Conservation (phyloP, 2,888 invertebrate genomes). For the Sphaerophoria taeniata region DNA sequence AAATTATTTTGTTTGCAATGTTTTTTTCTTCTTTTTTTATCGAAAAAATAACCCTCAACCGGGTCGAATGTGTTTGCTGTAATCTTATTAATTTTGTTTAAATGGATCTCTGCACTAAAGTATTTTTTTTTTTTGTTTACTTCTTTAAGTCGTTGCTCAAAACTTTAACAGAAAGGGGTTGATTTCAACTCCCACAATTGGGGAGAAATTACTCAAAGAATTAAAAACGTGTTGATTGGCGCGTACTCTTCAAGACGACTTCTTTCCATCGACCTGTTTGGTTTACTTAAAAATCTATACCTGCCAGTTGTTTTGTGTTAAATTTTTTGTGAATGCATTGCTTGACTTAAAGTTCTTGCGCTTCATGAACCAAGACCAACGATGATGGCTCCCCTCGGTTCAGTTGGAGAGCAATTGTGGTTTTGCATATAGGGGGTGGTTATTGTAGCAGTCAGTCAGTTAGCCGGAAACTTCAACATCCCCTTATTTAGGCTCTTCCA, state of each 20-base stretch:
- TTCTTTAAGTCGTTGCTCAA: no score
- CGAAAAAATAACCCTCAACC: slow-evolving; percentile 8
- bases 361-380: neutral
- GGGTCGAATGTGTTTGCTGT: neutral
- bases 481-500: slow-evolving; percentile 64
- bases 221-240: no score
- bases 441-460: slow-evolving; percentile 72
- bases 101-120: no score
- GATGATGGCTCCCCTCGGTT: slow-evolving; percentile 23
- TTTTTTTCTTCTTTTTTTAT: slow-evolving; percentile 51
- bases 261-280: no score
- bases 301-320: neutral
- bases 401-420: slow-evolving; percentile 14
- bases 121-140: no score
- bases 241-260: no score
- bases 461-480: slow-evolving; percentile 70
- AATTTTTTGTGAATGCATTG: slow-evolving; percentile 10
- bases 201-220: no score
- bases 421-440: slow-evolving; percentile 36
- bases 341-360: neutral
- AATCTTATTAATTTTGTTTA: no score
- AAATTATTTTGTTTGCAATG: slow-evolving; percentile 25
- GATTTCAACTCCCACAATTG: no score
- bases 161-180: no score
- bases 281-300: no score